These are phyloP conservation scores for Latrodectus hesperus DNA, from an alignment of 2,888 invertebrate genomes.

Conservation along the genomic window DNA sequence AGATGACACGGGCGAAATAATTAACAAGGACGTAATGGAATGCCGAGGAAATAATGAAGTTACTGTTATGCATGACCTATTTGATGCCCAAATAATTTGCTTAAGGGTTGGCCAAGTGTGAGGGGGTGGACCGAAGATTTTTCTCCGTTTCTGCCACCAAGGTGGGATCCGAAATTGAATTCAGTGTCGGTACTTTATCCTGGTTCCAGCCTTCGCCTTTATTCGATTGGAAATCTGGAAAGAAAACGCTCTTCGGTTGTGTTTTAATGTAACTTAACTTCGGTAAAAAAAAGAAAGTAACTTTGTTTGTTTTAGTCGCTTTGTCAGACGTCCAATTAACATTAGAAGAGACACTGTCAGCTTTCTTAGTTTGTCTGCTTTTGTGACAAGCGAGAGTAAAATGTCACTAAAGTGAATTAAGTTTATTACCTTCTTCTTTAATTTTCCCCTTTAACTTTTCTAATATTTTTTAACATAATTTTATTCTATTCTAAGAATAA, in stretches of 20 bases:
- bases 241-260: too few relatives aligned
- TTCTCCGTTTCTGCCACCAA: conserved; percentile 1
- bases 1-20: conserved; percentile 51
- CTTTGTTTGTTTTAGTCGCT: conserved; percentile 17
- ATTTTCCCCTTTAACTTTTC: too few relatives aligned
- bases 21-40: conserved; percentile 27
- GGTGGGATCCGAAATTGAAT: background rate
- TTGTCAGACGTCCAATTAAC: background rate
- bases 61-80: conserved; percentile 45
- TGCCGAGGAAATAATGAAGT: conserved; percentile 48
- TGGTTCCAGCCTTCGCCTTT: too few relatives aligned
- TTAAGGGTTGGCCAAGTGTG: conserved; percentile 15
- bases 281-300: background rate
- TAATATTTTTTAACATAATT: too few relatives aligned
- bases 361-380: background rate
- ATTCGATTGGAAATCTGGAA: too few relatives aligned
- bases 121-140: conserved; percentile 4
- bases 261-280: too few relatives aligned
- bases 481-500: too few relatives aligned
- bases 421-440: background rate
- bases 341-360: background rate
- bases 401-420: background rate
- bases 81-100: conserved; percentile 45
- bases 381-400: background rate
- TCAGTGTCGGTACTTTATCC: too few relatives aligned